Evolutionary conservation across 2,797 vertebrate species (phyloP).

Genomic region (Ptychadena robeensis): DNA sequence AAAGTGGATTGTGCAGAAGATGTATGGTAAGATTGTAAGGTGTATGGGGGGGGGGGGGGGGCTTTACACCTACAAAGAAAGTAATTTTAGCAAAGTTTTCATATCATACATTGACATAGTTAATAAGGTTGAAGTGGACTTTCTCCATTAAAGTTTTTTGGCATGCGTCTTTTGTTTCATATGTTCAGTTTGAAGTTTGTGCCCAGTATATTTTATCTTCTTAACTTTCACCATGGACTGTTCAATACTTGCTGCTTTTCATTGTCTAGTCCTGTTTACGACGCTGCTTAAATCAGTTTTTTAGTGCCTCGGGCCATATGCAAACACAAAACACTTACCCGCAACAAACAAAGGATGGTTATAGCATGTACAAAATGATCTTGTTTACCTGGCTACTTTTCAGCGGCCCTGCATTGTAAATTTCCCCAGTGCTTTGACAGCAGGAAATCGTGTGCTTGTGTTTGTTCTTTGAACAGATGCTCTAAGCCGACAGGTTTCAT

Average conservation of each 20-base stretch:
- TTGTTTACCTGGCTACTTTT: slow-evolving; percentile 33
- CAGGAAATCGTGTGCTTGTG: slow-evolving; percentile 40
- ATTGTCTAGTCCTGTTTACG: not conserved
- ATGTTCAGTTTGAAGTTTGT: not conserved
- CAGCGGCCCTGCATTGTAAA: slow-evolving; percentile 7
- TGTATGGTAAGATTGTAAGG: too few relatives aligned
- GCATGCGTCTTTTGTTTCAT: not conserved
- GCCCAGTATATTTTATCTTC: not conserved
- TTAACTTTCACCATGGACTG: not conserved
- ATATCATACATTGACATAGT: too few relatives aligned
- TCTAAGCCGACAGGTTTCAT: slow-evolving; percentile 54
- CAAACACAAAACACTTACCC: slow-evolving; percentile 44
- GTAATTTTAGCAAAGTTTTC: too few relatives aligned
- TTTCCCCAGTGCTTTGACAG: slow-evolving; percentile 52
- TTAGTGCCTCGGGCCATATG: slow-evolving; percentile 17
- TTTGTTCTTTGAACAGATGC: slow-evolving; percentile 40
- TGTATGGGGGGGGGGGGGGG: too few relatives aligned
- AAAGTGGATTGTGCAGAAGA: too few relatives aligned
- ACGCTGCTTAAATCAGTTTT: not conserved
- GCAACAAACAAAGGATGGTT: slow-evolving; percentile 25
- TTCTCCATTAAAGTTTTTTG: not conserved
- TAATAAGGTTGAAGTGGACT: not conserved
- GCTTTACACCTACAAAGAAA: too few relatives aligned
- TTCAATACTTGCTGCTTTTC: not conserved
- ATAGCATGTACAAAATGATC: slow-evolving; percentile 17